Evolutionary conservation across 2,888 invertebrate species (phyloP).

Genomic region (Baronia brevicornis): DNA sequence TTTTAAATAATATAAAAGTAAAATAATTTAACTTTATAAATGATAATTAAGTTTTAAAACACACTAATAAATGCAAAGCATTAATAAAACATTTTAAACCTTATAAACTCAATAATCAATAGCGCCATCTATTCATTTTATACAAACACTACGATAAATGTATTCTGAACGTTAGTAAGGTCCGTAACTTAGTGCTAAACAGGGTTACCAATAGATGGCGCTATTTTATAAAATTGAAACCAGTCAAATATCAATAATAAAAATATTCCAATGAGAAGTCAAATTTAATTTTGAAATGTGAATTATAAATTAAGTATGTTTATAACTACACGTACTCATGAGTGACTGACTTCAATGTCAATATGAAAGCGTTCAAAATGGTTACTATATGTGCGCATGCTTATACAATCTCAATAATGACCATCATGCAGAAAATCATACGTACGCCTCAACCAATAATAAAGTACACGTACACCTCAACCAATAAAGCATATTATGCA

Average conservation of each 20-base stretch:
- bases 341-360: constrained; percentile 52
- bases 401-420: no score
- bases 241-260: constrained; percentile 31
- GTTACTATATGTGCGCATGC: no score
- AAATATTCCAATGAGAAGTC: constrained; percentile 57
- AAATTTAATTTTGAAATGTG: constrained; percentile 24
- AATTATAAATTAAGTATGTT: constrained; percentile 16
- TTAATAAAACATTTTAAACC: no score
- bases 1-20: constrained; percentile 3
- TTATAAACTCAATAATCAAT: no score
- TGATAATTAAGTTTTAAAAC: no score
- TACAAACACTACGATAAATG: constrained; percentile 17
- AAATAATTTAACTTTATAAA: no score
- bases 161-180: constrained; percentile 2
- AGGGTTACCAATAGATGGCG: constrained; percentile 53
- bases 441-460: no score
- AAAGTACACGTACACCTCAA: no score
- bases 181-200: constrained; percentile 8
- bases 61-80: no score
- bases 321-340: constrained; percentile 55
- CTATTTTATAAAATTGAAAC: constrained; percentile 52
- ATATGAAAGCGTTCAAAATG: no score
- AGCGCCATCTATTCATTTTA: constrained; percentile 49
- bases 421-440: no score
- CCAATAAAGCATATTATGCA: no score